phyloP scores from a whole-genome alignment of 53 echinoderm and acorn worm genomes.

The Arbacia lixula region DNA sequence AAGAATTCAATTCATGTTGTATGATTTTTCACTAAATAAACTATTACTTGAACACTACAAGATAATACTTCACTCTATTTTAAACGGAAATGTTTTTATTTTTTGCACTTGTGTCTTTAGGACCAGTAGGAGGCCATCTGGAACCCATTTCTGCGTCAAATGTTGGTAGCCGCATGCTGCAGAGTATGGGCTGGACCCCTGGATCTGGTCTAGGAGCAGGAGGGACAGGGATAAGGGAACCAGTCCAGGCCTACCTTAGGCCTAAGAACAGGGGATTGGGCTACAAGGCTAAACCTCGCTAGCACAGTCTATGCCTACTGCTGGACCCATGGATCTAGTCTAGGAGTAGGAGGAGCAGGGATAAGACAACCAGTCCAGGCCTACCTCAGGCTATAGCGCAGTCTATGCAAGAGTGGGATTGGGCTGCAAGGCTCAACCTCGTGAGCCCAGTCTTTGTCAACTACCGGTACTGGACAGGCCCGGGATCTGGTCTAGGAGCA shows the following conservation, averaged over 20 bases:
- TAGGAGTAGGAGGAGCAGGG: slow-evolving; percentile 72
- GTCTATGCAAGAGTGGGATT: too few species aligned
- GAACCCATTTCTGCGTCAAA: slow-evolving; percentile 84
- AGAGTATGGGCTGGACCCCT: slow-evolving; percentile 98
- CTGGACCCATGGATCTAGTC: too few species aligned
- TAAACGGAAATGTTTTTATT: neutral
- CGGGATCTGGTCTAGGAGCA: slow-evolving; percentile 92
- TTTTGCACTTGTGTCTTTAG: slow-evolving; percentile 32
- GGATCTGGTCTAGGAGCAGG: slow-evolving; percentile 91
- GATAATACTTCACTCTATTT: neutral
- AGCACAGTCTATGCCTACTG: slow-evolving; percentile 82
- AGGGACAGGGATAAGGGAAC: slow-evolving; percentile 82
- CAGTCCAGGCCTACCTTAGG: slow-evolving; percentile 83
- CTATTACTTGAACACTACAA: too few species aligned
- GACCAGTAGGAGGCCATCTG: slow-evolving; percentile 73
- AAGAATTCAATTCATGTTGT: too few species aligned
- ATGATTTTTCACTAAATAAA: too few species aligned
- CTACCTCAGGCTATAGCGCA: slow-evolving; percentile 77
- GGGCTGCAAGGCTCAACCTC: too few species aligned
- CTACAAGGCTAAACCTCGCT: too few species aligned
- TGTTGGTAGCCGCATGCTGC: slow-evolving; percentile 90
- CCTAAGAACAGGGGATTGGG: slow-evolving; percentile 95
- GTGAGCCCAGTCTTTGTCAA: too few species aligned
- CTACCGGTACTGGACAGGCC: too few species aligned
- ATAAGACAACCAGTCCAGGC: slow-evolving; percentile 80